Evolutionary conservation across 2,888 invertebrate genomes (phyloP).

Genomic region (Diaphora mendica): DNA sequence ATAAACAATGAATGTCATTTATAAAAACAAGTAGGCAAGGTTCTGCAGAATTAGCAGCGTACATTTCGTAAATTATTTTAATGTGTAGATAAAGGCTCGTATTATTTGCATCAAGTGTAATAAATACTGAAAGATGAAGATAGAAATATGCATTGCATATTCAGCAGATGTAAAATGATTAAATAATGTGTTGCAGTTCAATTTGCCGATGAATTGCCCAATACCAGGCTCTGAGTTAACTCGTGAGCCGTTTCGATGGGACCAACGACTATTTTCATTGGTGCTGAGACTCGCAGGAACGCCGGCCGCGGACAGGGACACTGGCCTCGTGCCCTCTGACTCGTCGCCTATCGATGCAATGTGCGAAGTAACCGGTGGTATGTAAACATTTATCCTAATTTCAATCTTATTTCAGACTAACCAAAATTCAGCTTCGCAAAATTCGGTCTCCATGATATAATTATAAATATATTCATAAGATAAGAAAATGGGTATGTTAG

Average conservation of each 20-base stretch:
- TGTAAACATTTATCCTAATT: slow-evolving; percentile 38
- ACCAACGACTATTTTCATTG: slow-evolving; percentile 98
- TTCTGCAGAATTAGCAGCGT: not conserved
- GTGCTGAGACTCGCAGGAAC: slow-evolving; percentile 97
- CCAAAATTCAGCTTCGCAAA: not conserved
- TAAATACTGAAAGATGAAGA: not conserved
- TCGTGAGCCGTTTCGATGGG: slow-evolving; percentile 99
- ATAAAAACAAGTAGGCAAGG: not conserved
- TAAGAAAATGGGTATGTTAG: not conserved
- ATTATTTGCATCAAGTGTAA: not conserved
- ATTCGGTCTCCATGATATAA: not conserved
- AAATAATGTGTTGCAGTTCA: slow-evolving; percentile 86
- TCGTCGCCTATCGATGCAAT: slow-evolving; percentile 98
- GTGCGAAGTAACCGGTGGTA: slow-evolving; percentile 99
- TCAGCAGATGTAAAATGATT: not conserved
- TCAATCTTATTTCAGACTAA: not conserved
- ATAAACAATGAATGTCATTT: not conserved
- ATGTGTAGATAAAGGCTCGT: not conserved
- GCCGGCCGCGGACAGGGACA: slow-evolving; percentile 94
- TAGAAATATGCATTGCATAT: not conserved
- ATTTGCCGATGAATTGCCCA: slow-evolving; percentile 96
- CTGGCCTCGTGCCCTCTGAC: slow-evolving; percentile 96
- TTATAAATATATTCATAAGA: not conserved
- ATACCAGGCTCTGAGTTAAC: slow-evolving; percentile 99
- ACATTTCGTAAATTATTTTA: not conserved